These are phyloP conservation scores for Characodon lateralis DNA, from an alignment of 2,797 vertebrate species.

Conservation along the genomic window DNA sequence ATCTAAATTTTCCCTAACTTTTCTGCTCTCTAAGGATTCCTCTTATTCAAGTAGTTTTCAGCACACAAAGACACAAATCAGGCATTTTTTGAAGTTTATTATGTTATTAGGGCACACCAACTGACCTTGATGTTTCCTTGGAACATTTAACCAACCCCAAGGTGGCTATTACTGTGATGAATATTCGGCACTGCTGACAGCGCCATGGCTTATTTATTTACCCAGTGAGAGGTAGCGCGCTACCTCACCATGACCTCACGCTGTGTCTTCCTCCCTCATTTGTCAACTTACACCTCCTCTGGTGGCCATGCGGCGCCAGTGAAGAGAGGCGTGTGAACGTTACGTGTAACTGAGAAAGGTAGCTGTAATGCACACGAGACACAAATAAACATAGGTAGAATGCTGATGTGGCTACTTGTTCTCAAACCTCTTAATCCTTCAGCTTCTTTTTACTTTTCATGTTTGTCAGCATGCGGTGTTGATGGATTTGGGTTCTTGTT, in stretches of 20 bases:
- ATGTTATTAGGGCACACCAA: conserved; percentile 74
- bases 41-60: conserved; percentile 61
- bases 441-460: conserved; percentile 17
- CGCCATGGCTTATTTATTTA: conserved; percentile 82
- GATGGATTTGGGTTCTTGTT: conserved; percentile 35
- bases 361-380: conserved; percentile 36
- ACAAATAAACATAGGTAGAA: conserved; percentile 49
- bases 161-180: conserved; percentile 84
- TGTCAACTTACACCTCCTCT: conserved; percentile 76
- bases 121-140: conserved; percentile 86
- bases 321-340: conserved; percentile 46
- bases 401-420: conserved; percentile 53
- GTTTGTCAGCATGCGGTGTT: conserved; percentile 22
- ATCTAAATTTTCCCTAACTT: conserved; percentile 52
- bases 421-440: conserved; percentile 32
- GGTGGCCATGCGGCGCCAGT: conserved; percentile 51
- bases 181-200: conserved; percentile 77
- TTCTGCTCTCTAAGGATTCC: conserved; percentile 39
- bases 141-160: conserved; percentile 86
- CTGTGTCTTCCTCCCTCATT: conserved; percentile 78
- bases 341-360: conserved; percentile 36
- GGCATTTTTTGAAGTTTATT: conserved; percentile 77
- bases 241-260: conserved; percentile 75
- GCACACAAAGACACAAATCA: conserved; percentile 70
- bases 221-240: conserved; percentile 72